Percentiles rank a stretch among this genome's conserved stretches.
These are phyloP conservation scores for Leucoraja erinaceus DNA, from an alignment of 2,113 vertebrate genomes.

Conservation along the genomic window DNA sequence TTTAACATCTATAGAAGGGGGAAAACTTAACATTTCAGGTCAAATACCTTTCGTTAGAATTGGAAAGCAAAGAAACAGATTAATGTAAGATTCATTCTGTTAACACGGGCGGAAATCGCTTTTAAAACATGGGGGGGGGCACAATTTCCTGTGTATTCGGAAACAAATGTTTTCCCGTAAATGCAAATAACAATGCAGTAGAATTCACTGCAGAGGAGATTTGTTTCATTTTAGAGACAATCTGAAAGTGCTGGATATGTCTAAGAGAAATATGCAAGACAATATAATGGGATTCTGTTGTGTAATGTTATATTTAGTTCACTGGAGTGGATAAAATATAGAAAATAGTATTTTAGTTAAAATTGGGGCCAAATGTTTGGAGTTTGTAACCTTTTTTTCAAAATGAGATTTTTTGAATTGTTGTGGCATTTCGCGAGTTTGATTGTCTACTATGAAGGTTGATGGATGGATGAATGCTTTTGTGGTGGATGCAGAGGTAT, in stretches of 20 bases:
- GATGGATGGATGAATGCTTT: background rate
- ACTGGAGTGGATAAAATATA: background rate
- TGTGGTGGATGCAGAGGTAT: background rate
- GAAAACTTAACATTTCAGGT: no score
- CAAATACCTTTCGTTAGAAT: no score
- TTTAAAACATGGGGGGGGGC: no score
- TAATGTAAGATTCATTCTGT: no score
- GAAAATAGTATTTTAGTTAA: background rate
- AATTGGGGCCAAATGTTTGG: background rate
- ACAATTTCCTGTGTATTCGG: background rate
- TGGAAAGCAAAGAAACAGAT: no score
- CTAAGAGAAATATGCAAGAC: background rate
- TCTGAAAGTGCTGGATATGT: background rate
- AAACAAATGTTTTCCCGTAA: background rate
- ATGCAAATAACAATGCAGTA: background rate
- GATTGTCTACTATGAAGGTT: background rate
- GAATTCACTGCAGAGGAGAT: background rate
- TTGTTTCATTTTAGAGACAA: background rate
- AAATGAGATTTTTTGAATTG: background rate
- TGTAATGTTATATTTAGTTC: background rate
- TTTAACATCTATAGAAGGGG: no score
- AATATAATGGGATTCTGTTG: background rate
- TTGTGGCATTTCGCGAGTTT: background rate
- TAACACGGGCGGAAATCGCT: no score
- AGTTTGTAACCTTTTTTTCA: background rate